Base-by-base conservation (phyloP, 2,113 vertebrate species). In the Tachysurus vachellii region DNA sequence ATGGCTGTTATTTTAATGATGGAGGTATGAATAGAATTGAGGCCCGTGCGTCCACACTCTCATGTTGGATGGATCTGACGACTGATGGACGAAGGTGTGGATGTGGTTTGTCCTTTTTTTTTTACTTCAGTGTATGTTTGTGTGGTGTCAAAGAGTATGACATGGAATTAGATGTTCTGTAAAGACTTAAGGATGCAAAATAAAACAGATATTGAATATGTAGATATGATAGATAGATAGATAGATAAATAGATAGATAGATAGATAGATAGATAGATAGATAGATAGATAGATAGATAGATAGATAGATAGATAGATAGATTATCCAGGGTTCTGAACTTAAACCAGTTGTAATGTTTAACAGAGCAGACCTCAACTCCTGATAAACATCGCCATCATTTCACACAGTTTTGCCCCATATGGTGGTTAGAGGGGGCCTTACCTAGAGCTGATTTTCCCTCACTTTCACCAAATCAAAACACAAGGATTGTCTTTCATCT, bases 401-500 rank as follows among this genome's bases (percentile, higher is more conserved):
- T 87, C 59, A 79, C 70, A 87, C 81, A 83, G 23, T 79, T 84
- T 87, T 79, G 81, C 86, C 66, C 81, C 86, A 87, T 87, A 83
- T 79, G 71, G 80, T 84, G 86, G 81, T 87, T 87, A 77, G 82
- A 57, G 5, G 88, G 83, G 57, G 80, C 66, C 66, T 87, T 87
- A 88, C 88, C 79, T 90, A 85, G 86, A 87, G 86, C 90, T 81
- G 75, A 84, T 80, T 89, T 89, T 90, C 85, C 86, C 76, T 89
- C 88, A 90, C 88, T 88, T 88, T 66, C 80, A 47, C 88, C 80
- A 86, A 86, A 90, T 88, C 83, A 87, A 90, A 90, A 90, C 90
- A 90, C n/a, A 0, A 62, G 86, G 76, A 88, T 90, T 81, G 90
- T 36, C 90, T 90, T 90, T 90, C 90, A 89, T 90, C 89, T 82